Evolutionary conservation across 2,888 invertebrate genomes (phyloP), one percentile per base, ranked within the genome.

Genomic region (Nymphalis urticae): DNA sequence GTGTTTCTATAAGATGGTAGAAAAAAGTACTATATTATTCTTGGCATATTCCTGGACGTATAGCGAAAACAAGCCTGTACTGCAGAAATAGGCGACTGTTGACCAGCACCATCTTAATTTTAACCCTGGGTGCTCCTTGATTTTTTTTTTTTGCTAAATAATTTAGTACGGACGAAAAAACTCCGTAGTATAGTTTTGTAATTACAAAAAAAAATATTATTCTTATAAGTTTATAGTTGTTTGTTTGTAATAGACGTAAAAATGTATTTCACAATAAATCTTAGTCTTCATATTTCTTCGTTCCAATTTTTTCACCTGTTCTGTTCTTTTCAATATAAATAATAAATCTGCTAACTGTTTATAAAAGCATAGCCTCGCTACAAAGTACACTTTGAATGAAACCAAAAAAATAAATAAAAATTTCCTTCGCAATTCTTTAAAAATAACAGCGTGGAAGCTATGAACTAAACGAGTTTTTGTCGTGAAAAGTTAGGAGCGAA

Each of bases 401-500:
- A 56, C 32, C 54, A 53, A 58, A 64, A 61, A 62, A 50, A 65
- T 42, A 56, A 48, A 42, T 51, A 66, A 68, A 68, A 72, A 56
- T 65, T 65, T 69, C 50, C 63, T 66, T 61, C 19, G 68, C 66
- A 68, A 66, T 68, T 67, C 69, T 69, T 70, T 70, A 72, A 73
- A 72, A 73, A 73, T 72, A 70, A 70, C 66, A 70, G 59, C 67
- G 60, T 66, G 53, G 53, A 68, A 69, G 69, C 73, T 70, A 66
- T 66, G 69, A 69, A 66, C 70, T 66, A 70, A 72, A 70, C 69
- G 70, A 70, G 73, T 73, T 73, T 73, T 72, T 72, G 64, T 72
- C 73, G 68, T 68, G 66, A 70, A 72, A 73, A 73, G 69, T 72
- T 73, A 69, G 53, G 61, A 68, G 70, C 65, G 72, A 73, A 73